Evolutionary conservation across 1,140 invertebrate species (phyloP).

Genomic region (Hesperophylax magnus): DNA sequence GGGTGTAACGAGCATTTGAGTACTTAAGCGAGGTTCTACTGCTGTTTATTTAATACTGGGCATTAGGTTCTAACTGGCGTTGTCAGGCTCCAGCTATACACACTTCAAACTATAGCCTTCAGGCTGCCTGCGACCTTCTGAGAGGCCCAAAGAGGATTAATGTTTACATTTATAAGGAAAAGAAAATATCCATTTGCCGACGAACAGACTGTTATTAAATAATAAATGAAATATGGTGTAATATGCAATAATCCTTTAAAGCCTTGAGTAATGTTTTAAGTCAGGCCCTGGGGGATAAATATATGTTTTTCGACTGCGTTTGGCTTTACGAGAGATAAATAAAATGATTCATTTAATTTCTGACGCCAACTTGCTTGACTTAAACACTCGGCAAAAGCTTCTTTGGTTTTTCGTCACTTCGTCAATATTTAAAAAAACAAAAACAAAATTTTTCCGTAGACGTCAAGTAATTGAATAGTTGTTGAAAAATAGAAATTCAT

Average conservation of each 20-base stretch:
- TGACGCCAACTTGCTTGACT: too few species aligned
- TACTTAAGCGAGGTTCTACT: not conserved
- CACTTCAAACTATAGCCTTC: not conserved
- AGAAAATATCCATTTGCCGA: conserved; percentile 27
- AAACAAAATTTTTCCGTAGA: too few species aligned
- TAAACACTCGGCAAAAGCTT: too few species aligned
- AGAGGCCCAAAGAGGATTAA: conserved; percentile 28
- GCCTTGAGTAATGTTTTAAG: conserved; percentile 36
- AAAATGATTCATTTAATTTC: too few species aligned
- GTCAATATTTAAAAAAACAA: too few species aligned
- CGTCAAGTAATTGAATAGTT: too few species aligned
- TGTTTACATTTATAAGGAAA: conserved; percentile 36
- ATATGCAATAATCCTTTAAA: conserved; percentile 32
- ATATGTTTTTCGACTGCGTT: not conserved
- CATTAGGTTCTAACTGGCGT: not conserved
- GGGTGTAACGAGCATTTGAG: not conserved
- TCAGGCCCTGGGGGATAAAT: not conserved
- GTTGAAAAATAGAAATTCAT: too few species aligned
- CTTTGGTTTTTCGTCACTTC: too few species aligned
- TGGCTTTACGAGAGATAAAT: not conserved
- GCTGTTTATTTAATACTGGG: conserved; percentile 20
- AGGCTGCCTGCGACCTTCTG: not conserved
- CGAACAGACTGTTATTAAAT: conserved; percentile 28
- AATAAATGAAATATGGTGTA: conserved; percentile 39
- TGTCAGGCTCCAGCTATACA: not conserved